Percentiles rank a stretch among this genome's conserved stretches.
These are phyloP conservation scores for Lasioglossum morio DNA, from an alignment of 2,888 invertebrate species.

Conservation along the genomic window DNA sequence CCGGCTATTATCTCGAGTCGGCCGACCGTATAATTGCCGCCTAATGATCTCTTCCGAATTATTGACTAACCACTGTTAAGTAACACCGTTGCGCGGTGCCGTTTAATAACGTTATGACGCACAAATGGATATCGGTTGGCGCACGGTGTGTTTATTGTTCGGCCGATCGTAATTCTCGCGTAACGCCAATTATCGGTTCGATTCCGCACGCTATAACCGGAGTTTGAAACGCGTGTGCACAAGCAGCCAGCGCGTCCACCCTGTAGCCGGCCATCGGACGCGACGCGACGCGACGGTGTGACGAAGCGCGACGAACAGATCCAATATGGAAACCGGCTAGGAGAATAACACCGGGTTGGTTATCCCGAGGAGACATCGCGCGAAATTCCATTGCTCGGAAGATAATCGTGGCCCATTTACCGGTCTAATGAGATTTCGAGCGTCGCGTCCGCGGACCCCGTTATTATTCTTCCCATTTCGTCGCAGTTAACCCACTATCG, in stretches of 20 bases:
- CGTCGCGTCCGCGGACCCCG: neutral
- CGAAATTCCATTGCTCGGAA: conserved; percentile 28
- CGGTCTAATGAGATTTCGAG: conserved; percentile 50
- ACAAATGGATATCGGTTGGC: conserved; percentile 57
- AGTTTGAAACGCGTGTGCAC: conserved; percentile 63
- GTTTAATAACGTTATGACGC: conserved; percentile 65
- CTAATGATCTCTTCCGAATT: conserved; percentile 72
- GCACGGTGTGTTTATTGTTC: conserved; percentile 63
- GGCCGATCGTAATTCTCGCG: conserved; percentile 66
- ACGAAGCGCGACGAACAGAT: neutral
- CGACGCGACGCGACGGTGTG: neutral
- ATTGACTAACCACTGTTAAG: conserved; percentile 69
- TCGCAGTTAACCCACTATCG: conserved; percentile 46
- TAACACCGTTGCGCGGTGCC: conserved; percentile 39
- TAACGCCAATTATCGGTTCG: conserved; percentile 71
- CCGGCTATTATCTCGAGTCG: conserved; percentile 43
- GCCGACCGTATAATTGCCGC: conserved; percentile 54
- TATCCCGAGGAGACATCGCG: conserved; percentile 16
- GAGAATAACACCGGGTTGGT: neutral
- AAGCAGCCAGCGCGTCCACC: conserved; percentile 28
- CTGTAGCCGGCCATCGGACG: neutral
- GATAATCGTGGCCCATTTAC: conserved; percentile 54
- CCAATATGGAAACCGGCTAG: neutral
- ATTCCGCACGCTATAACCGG: conserved; percentile 10
- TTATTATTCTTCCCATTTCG: conserved; percentile 52